Evolutionary conservation across 2,113 vertebrate species (phyloP), one percentile per base, ranked within the genome.

Genomic region (Perca fluviatilis): DNA sequence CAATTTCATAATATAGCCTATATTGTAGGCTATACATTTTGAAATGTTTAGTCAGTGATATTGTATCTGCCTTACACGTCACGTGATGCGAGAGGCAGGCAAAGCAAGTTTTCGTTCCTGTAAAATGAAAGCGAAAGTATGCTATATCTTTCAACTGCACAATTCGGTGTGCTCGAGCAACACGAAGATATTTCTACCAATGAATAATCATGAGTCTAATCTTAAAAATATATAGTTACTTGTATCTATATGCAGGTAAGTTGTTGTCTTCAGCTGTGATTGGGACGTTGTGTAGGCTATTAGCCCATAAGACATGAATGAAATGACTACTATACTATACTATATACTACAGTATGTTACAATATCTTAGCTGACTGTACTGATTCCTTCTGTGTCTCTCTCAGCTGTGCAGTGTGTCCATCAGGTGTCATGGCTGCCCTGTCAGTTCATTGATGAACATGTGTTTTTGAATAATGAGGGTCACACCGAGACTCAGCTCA

Each of bases 111-210:
- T 40, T 27, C 12, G 4, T 82, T 67, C 1, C 19, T 6, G 1
- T 1, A 7, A 95, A 95, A 14, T 69, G 93, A 96, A 96, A 96
- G 90, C 80, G 93, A 96, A 96, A 95, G 92, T 76, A 1, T 10
- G 30, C 5, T 33, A 36, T 40, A 43, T 8, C 1, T n/a, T 5
- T 9, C 19, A 27, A 18, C 23, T 4, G 10, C 63, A 0, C 23
- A 69, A 1, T 5, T 43, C 15, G 3, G 11, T 50, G 3, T 21
- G 13, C 47, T 70, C 60, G 25, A 54, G 2, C 53, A 16, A 27
- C 10, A 30, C 54, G 9, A 7, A 49, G 16, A 10, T 2, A 16
- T 14, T 53, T 57, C 30, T 77, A 51, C 49, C 14, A 9, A 47
- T 40, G 11, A 50, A 62, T 5, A 21, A 66, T 6, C 30, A 92